These are phyloP conservation scores for Ptychodera flava DNA, from an alignment of 35 echinoderm and acorn worm genomes.

Conservation along the genomic window DNA sequence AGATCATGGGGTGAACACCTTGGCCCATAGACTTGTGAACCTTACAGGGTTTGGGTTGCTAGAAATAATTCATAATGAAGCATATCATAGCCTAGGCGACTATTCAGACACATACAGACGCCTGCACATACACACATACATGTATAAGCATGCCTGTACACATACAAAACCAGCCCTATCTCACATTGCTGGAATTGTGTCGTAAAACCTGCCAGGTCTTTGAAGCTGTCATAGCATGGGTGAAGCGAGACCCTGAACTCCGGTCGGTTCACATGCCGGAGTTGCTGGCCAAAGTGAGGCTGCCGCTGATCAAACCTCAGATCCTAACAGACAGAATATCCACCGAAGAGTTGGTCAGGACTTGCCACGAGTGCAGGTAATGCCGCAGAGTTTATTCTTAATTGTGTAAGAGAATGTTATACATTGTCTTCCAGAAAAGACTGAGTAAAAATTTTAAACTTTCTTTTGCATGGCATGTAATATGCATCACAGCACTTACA, in stretches of 20 bases:
- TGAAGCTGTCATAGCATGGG: conserved; percentile 90
- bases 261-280: conserved; percentile 68
- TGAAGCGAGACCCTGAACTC: conserved; percentile 46
- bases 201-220: conserved; percentile 82
- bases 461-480: too few species aligned
- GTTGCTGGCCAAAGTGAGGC: conserved; percentile 64
- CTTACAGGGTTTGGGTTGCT: too few species aligned
- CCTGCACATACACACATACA: too few species aligned
- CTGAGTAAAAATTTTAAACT: not conserved
- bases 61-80: too few species aligned
- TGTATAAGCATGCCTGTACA: too few species aligned
- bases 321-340: conserved; percentile 79
- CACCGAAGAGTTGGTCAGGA: conserved; percentile 71
- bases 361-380: conserved; percentile 88
- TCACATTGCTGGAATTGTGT: too few species aligned
- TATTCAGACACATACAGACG: too few species aligned
- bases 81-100: too few species aligned
- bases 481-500: not conserved
- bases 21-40: too few species aligned
- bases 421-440: not conserved
- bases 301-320: conserved; percentile 93
- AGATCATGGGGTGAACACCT: too few species aligned
- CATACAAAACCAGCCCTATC: too few species aligned
- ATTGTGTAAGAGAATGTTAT: not conserved
- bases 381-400: too few species aligned